Evolutionary conservation across 2,113 vertebrate species (phyloP).

Genomic region (Bambusicola thoracicus): DNA sequence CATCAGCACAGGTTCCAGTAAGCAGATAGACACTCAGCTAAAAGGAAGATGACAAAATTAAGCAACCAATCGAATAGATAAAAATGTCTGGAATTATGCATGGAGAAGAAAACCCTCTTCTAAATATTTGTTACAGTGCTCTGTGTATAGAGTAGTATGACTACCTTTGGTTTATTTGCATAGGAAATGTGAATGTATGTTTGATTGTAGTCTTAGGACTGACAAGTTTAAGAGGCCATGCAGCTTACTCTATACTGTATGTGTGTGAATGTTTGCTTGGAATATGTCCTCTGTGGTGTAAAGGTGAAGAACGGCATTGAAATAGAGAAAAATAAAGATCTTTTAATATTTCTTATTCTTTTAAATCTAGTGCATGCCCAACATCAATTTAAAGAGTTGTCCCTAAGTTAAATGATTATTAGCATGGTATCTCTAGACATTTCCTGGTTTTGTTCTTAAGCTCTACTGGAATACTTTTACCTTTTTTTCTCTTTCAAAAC

Average conservation of each 20-base stretch:
- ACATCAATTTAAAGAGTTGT: not conserved
- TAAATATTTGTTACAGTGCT: not conserved
- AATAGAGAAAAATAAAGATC: not conserved
- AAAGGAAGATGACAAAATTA: accelerated
- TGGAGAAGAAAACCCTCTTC: not conserved
- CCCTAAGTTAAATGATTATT: not conserved
- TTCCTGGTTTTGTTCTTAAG: not conserved
- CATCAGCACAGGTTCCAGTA: not conserved
- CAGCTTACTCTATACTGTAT: not conserved
- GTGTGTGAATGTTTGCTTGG: not conserved
- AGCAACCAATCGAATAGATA: not conserved
- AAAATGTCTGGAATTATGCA: not conserved
- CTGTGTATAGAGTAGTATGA: not conserved
- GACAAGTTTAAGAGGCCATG: not conserved
- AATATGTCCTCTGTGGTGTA: not conserved
- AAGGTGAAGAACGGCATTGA: not conserved
- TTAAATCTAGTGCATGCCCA: not conserved
- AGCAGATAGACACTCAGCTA: not conserved
- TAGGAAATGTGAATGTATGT: not conserved
- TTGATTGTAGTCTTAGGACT: not conserved
- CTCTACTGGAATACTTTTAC: not conserved
- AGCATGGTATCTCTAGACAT: not conserved
- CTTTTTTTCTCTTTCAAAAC: not conserved
- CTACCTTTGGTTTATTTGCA: not conserved
- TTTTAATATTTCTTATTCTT: not conserved